Base-by-base conservation (phyloP, 1,140 invertebrate genomes). In the Lepidurus packardi region DNA sequence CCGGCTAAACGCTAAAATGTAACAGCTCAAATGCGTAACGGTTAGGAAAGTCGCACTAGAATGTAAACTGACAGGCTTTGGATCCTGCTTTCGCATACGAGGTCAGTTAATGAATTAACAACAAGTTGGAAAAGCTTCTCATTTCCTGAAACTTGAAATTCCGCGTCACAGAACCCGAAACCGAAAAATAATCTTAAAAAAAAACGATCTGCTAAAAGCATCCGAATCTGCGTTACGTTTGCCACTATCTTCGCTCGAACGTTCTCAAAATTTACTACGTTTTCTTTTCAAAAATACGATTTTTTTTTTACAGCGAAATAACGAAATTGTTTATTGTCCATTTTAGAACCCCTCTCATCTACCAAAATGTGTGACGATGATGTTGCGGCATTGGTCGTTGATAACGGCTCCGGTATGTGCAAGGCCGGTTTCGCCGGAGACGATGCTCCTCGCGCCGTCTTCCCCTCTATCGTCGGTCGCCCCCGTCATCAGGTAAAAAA, bases 391-490 rank as follows among this genome's bases (percentile, higher is more conserved):
- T 86, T 95, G 81, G 93, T 95, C 81, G 91, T 95, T 74, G 94
- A 95, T 87, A 95, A 95, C 89, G 93, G 93, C 81, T 94, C 92
- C 81, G 93, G 93, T 81, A 94, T 94, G 93, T 94, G 92, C 87
- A 94, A 95, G 84, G 93, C 94, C 85, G 94, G 94, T 81, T 95
- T 96, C 85, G 93, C 94, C 81, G 93, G 93, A 82, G 93, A 94
- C 85, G 93, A 94, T 87, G 93, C 93, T 76, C 93, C 93, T 65
- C 89, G 93, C 81, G 93, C 93, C 84, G 93, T 95, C 80, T 95
- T 95, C 87, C 93, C 93, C 73, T 94, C 92, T 73, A 94, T 95
- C 85, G 92, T 93, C 77, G 92, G 92, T 73, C 89, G 93, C 80
- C 93, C 93, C 77, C 88, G 92, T 82, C 92, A 95, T 83, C 91